Evolutionary conservation across 2,888 invertebrate genomes (phyloP).

Genomic region (Rhingia rostrata): DNA sequence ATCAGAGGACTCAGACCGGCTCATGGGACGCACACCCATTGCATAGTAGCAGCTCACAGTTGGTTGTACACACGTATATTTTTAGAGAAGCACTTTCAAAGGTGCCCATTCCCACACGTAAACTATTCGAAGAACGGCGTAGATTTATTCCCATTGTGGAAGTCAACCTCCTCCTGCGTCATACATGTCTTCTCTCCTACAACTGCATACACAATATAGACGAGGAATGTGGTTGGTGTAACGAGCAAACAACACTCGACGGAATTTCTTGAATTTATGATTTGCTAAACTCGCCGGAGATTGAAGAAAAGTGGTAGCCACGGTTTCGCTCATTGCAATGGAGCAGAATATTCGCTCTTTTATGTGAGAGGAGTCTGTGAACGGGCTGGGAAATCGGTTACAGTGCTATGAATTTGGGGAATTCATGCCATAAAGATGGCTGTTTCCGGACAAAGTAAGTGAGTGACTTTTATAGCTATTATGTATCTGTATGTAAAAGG

Average conservation of each 20-base stretch:
- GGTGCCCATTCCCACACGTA: conserved; percentile 67
- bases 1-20: conserved; percentile 28
- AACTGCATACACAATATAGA: background rate
- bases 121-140: conserved; percentile 54
- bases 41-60: conserved; percentile 37
- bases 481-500: conserved; percentile 1
- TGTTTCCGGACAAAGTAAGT: conserved; percentile 53
- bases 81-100: background rate
- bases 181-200: conserved; percentile 28
- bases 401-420: conserved; percentile 65
- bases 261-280: conserved; percentile 72
- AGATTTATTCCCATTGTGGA: conserved; percentile 63
- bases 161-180: conserved; percentile 18
- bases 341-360: conserved; percentile 19
- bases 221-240: conserved; percentile 54
- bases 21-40: conserved; percentile 7
- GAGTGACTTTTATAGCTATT: conserved; percentile 5
- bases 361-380: conserved; percentile 45
- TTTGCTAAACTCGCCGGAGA: conserved; percentile 52
- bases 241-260: conserved; percentile 62
- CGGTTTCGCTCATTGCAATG: conserved; percentile 36
- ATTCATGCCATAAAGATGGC: conserved; percentile 57
- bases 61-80: conserved; percentile 55
- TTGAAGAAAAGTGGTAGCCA: conserved; percentile 18
- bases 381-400: conserved; percentile 62